phyloP scores from a whole-genome alignment of 1,140 invertebrate genomes.

The Temnothorax longispinosus region DNA sequence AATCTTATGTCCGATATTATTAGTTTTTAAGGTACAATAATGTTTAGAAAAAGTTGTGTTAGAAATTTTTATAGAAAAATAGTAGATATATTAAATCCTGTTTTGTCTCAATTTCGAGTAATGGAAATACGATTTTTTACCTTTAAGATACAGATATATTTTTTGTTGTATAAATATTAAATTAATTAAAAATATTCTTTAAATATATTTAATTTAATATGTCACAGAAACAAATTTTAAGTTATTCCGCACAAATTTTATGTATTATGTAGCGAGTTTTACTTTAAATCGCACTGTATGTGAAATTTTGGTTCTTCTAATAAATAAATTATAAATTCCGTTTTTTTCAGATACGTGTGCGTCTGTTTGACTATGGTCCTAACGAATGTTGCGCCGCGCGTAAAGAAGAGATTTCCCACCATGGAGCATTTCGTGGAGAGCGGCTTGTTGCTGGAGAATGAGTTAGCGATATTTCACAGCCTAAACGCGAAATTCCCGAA shows the following conservation, averaged over 20 bases:
- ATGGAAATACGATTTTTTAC: too few species aligned
- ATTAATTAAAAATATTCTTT: not conserved
- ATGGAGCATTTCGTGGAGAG: slow-evolving; percentile 94
- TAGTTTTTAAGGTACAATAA: too few species aligned
- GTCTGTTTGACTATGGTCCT: slow-evolving; percentile 93
- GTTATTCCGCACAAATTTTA: not conserved
- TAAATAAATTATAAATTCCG: not conserved
- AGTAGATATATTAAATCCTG: too few species aligned
- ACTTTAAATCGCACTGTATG: not conserved
- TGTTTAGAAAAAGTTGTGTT: too few species aligned
- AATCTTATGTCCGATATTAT: too few species aligned
- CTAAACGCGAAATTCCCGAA: slow-evolving; percentile 94
- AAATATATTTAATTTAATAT: not conserved
- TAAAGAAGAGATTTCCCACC: slow-evolving; percentile 97
- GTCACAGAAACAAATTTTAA: not conserved
- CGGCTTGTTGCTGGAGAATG: slow-evolving; percentile 95
- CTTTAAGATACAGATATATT: not conserved
- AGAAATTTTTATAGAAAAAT: too few species aligned
- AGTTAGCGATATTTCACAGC: slow-evolving; percentile 92
- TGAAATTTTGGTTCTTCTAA: not conserved
- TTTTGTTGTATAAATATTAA: not conserved
- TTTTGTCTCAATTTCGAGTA: too few species aligned
- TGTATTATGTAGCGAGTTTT: not conserved
- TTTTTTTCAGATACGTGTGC: slow-evolving; percentile 88
- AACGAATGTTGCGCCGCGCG: slow-evolving; percentile 93